Base-by-base conservation (phyloP, 2,113 vertebrate genomes). In the Myotis brandtii region DNA sequence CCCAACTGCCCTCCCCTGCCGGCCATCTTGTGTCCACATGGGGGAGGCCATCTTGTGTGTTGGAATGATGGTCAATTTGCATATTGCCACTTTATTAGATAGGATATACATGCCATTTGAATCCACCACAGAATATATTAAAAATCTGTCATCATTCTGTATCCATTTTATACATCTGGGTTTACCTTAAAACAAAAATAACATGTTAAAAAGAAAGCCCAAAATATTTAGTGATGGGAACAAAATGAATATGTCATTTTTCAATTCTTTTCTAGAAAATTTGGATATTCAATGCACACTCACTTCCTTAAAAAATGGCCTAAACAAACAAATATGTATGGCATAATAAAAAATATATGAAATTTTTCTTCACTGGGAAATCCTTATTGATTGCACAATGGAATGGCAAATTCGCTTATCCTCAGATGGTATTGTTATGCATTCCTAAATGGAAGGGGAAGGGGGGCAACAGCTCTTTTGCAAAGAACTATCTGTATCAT, bases 121-220 rank as follows among this genome's bases (percentile, higher is more conserved):
- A 79, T 86, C 37, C 18, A 93, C 59, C 69, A 83, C 84, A 90
- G 50, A 95, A 43, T n/a, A 10, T 48, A 70, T 86, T 94, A 86
- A 88, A 96, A 96, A 86, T 50, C 43, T 93, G 23, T 67, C 32
- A 67, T 23, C 16, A n/a, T 30, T 81, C 75, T 88, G 5, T 50
- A 67, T 59, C 43, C 56, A 84, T 40, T 40, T 32, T 52, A 32
- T 62, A 70, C 4, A 84, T 95, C 72, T 84, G 40, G n/a, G 18
- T 80, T 91, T 93, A 72, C 13, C 37, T 69, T 82, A 79, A 66
- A 86, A 93, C 14, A 86, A 95, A 96, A 94, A 80, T 12, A 75
- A 48, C 6, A 21, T 18, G 48, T 48, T 72, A 92, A 81, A 92
- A 87, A 80, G 27, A 59, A 93, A 94, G 32, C 11, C 8, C 40